Base-by-base conservation (phyloP, 1,140 invertebrate genomes). In the Tetragonula clypearis region DNA sequence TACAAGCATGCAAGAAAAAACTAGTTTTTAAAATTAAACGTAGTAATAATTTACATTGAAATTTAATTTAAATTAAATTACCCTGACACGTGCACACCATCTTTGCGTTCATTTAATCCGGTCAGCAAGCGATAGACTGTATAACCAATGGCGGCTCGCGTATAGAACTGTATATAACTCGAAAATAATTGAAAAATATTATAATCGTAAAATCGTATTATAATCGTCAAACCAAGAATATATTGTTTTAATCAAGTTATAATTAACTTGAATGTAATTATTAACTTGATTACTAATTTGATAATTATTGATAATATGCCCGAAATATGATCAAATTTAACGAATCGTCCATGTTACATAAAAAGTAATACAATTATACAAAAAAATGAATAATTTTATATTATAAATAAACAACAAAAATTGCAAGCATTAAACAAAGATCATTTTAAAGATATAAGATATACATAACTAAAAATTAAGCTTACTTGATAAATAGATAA, bases 61-160 rank as follows among this genome's bases (percentile, higher is more conserved):
- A 60, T 74, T 83, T 66, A 85, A 73, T 30, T 30, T 30, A 30
- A 30, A 86, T 78, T 87, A 92, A 85, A 95, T 96, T 97, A 98
- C 98, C 98, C 98, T 95, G 98, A 98, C 94, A 98, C 97, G 97
- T 99, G 98, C 98, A 99, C 99, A 96, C 98, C 98, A 99, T 99
- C 95, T 95, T 97, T 96, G 93, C 92, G 94, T 92, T 91, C 21
- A 96, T 96, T 95, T 23, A n/a, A 9, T 15, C 41, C 21, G 26
- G 26, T n/a, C 68, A 79, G 26, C 19, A 55, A 35, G 35, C 35
- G 12, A 11, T n/a, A 41, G 58, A 35, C 35, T 35, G 3, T 35
- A 35, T 35, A 35, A 35, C 3, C 35, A 35, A 4, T 35, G 3
- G 3, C 35, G 35, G 35, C 35, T 35, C 35, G 35, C 35, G 35